phyloP scores from a whole-genome alignment of 2,888 invertebrate genomes.

The Octonoba sinensis region DNA sequence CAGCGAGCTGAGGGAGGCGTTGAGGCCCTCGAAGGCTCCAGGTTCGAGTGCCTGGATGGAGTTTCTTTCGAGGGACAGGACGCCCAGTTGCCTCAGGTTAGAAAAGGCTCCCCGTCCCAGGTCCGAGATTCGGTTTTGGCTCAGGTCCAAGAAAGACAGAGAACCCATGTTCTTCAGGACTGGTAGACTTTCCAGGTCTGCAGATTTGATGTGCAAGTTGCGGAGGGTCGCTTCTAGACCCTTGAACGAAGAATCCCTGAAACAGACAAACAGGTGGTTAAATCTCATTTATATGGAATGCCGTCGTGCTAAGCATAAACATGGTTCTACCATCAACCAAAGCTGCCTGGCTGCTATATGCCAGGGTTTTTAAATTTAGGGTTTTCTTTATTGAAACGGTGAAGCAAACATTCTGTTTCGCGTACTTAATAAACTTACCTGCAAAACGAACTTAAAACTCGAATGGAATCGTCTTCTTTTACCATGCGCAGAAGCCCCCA shows the following conservation, averaged over 20 bases:
- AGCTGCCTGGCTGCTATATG: too few species aligned
- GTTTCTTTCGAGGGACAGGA: conserved; percentile 89
- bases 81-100: conserved; percentile 84
- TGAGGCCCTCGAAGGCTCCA: conserved; percentile 84
- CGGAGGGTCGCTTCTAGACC: conserved; percentile 86
- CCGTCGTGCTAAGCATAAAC: too few species aligned
- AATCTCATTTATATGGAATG: too few species aligned
- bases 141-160: conserved; percentile 88
- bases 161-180: conserved; percentile 82
- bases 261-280: background rate
- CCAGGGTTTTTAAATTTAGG: too few species aligned
- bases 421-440: too few species aligned
- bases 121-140: conserved; percentile 87
- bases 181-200: conserved; percentile 84
- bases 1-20: conserved; percentile 85
- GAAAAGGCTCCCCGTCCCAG: conserved; percentile 71
- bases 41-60: conserved; percentile 83
- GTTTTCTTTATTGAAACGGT: too few species aligned
- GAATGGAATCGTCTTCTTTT: too few species aligned
- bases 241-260: conserved; percentile 77
- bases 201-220: conserved; percentile 90
- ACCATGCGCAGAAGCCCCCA: too few species aligned
- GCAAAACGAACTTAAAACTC: too few species aligned
- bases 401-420: too few species aligned
- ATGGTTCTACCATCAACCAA: too few species aligned